Percentiles rank a stretch among this genome's conserved stretches.
These are phyloP conservation scores for Chouioia cunea DNA, from an alignment of 2,888 invertebrate species.

Conservation along the genomic window DNA sequence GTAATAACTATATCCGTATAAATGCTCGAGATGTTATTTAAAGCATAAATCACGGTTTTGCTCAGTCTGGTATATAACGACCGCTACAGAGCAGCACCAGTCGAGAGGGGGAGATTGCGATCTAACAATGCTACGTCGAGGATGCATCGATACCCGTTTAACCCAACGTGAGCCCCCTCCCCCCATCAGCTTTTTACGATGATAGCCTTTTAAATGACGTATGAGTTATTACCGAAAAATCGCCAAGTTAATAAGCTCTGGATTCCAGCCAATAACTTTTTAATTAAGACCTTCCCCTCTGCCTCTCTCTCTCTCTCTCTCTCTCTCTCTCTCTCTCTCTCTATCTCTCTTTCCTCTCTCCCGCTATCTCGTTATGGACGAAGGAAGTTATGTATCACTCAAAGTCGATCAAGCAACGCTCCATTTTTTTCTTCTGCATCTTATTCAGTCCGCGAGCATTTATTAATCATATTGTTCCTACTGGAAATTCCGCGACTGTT, in stretches of 20 bases:
- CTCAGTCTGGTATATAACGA: neutral
- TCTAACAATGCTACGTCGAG: constrained; percentile 11
- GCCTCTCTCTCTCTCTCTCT: neutral
- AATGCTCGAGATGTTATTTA: constrained; percentile 4
- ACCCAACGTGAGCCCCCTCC: too few species aligned
- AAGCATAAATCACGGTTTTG: constrained; percentile 20
- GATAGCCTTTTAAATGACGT: constrained; percentile 21
- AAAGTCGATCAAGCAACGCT: constrained; percentile 2
- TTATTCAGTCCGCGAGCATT: too few species aligned
- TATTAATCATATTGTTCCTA: too few species aligned
- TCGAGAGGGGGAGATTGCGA: neutral
- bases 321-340: constrained; percentile 16
- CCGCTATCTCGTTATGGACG: constrained; percentile 6
- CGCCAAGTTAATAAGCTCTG: constrained; percentile 18
- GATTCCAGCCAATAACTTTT: constrained; percentile 29
- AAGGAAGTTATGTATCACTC: constrained; percentile 8
- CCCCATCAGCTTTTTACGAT: constrained; percentile 1
- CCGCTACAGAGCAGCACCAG: too few species aligned
- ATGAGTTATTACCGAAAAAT: constrained; percentile 35
- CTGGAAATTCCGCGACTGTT: too few species aligned
- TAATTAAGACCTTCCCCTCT: constrained; percentile 19
- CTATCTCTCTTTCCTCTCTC: neutral
- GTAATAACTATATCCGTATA: too few species aligned
- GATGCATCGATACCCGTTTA: too few species aligned
- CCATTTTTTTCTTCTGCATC: constrained; percentile 12